Evolutionary conservation across 2,888 invertebrate genomes (phyloP).

Genomic region (Idaea biselata): DNA sequence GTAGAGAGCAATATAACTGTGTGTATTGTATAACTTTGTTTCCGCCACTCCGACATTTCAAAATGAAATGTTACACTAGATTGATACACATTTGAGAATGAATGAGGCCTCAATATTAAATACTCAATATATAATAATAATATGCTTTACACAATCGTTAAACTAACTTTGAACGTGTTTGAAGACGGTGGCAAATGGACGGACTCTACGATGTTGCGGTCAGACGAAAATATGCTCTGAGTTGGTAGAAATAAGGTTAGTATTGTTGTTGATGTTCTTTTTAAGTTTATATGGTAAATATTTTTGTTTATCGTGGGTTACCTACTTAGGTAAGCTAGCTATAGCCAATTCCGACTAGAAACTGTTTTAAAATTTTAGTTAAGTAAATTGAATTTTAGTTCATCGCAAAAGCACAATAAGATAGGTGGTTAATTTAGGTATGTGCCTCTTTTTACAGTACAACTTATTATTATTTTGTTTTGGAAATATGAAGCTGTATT

Average conservation of each 20-base stretch:
- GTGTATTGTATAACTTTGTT: too few species aligned
- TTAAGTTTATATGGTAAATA: background rate
- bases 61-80: too few species aligned
- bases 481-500: too few species aligned
- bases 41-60: too few species aligned
- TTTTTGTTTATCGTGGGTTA: background rate
- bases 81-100: background rate
- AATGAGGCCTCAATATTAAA: background rate
- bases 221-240: background rate
- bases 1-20: too few species aligned
- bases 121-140: too few species aligned
- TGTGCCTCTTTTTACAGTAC: too few species aligned
- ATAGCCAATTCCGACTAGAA: background rate
- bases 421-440: too few species aligned
- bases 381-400: background rate
- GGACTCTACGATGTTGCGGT: background rate
- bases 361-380: background rate
- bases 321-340: background rate
- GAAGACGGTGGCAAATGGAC: background rate
- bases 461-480: too few species aligned
- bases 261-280: background rate
- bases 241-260: background rate
- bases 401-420: background rate
- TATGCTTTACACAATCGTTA: background rate
- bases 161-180: background rate